Evolutionary conservation across 2,113 vertebrate genomes (phyloP), one percentile per base, ranked within the genome.

Genomic region (Silurus glanis): DNA sequence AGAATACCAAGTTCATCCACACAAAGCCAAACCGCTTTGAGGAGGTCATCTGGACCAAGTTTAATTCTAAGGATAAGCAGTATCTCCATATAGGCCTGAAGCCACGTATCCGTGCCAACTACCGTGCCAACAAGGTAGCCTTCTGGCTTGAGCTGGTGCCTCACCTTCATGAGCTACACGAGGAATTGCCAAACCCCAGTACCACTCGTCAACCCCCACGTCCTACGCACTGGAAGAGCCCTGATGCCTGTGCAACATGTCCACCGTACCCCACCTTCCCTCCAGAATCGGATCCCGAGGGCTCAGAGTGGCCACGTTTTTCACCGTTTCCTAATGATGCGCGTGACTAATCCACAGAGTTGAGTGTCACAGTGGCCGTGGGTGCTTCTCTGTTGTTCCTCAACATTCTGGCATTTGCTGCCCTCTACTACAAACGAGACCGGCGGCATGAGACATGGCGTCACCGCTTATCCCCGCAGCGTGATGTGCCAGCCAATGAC

Each of bases 1-100:
- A 98, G 87, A 97, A 98, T 94, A 98, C 97, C 89, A 98, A 98
- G 92, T 98, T 98, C 91, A 98, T 98, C 91, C 97, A 98, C 94
- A 98, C 97, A 71, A 98, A 98, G 86, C 97, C 97, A 79, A 98
- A 97, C 91, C 97, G 97, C 85, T 98, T 98, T 13, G 97, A 98
- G 91, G 97, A 98, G 91, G 97, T 98, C 84, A 97, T 97, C 87
- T 98, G 97, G 96, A 97, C 97, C 92, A 98, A 98, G 94, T 98
- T 97, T 92, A 97, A 97, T 94, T 96, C 96, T 1, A 97, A 98
- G 89, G 97, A 98, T 93, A 97, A 97, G 91, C 97, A 97, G 92
- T 97, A 98, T 89, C 96, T 98, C 25, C 97, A 98, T 91, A 98
- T 98, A 0, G 97, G 97, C 83, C 91, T 98, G 83, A 98, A 98